Base-by-base conservation (phyloP, 2,888 invertebrate species). In the Spatulosminthurus flaviceps region DNA sequence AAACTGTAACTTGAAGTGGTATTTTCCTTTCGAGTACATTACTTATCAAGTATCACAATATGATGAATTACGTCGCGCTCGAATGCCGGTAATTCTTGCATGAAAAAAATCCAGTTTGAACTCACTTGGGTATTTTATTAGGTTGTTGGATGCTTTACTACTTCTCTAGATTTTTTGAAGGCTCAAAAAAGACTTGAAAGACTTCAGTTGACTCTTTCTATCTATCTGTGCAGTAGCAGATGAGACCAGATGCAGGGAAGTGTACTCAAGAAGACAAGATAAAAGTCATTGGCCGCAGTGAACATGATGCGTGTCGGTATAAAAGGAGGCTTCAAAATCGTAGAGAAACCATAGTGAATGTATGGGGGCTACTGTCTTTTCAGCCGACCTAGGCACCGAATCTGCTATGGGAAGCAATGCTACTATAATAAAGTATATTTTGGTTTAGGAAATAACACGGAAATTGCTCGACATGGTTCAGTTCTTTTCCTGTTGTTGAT, bases 401-500 rank as follows among this genome's bases (percentile, higher is more conserved):
- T 51, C 51, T 51, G 19, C 19, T 51, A 19, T 51, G 51, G 16
- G 9, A 51, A 51, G 51, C n/a, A 51, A 2, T 11, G 34, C 51
- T 51, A 51, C 51, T 9, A 16, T 51, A 51, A 51, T 51, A 16
- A 51, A 51, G 16, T 51, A 51, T 16, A 51, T 51, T 51, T 70
- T 70, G 29, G 70, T 51, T 29, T 51, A 73, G 61, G 73, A 73
- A 73, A 29, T 60, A 73, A 43, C 61, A 73, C 60, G 61, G 73
- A 73, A 73, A 73, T 73, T 73, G 61, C 61, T 73, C 73, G 73
- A 61, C 26, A 73, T 73, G 73, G 73, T 73, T 73, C 61, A 73
- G 73, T 28, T 73, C 60, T 51, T 21, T 72, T 13, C 42, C 29
- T 43, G 34, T 29, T 72, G 41, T 21, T 34, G 9, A 21, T 72